phyloP scores from a whole-genome alignment of 2,797 vertebrate species.

The Setipinna tenuifilis region DNA sequence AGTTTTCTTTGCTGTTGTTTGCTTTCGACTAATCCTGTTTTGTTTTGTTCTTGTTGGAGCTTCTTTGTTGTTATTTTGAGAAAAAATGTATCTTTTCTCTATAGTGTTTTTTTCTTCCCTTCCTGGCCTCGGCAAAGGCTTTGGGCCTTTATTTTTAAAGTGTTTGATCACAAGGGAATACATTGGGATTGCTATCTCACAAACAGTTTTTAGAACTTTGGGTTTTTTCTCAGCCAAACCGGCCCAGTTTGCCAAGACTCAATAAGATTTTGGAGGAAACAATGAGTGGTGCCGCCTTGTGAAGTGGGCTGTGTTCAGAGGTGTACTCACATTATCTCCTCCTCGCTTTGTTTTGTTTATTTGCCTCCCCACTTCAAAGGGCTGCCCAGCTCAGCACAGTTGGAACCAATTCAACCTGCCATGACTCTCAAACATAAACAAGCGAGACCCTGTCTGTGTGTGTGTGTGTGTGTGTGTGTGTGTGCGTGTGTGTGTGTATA shows the following conservation, averaged over 20 bases:
- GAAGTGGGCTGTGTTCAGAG: not conserved
- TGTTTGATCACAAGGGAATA: not conserved
- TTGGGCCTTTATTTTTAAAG: not conserved
- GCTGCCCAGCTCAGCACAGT: not conserved
- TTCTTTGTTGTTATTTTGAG: not conserved
- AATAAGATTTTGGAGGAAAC: not conserved
- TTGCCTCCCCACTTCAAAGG: not conserved
- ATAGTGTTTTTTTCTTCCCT: not conserved
- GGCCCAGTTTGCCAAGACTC: not conserved
- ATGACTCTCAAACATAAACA: not conserved
- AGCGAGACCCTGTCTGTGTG: too few relatives aligned
- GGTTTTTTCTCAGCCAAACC: not conserved
- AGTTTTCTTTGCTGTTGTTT: not conserved
- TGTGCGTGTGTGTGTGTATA: too few relatives aligned
- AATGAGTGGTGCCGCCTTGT: not conserved
- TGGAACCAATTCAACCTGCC: not conserved
- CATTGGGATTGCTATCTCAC: not conserved
- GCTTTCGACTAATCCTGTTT: not conserved
- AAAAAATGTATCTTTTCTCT: not conserved
- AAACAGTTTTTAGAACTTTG: not conserved
- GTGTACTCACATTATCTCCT: not conserved
- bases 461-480: too few relatives aligned
- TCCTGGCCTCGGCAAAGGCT: not conserved
- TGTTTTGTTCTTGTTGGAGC: not conserved
- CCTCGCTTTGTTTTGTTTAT: not conserved